Base-by-base conservation (phyloP, 92 coral and sea anemone species). In the Heteractis magnifica region DNA sequence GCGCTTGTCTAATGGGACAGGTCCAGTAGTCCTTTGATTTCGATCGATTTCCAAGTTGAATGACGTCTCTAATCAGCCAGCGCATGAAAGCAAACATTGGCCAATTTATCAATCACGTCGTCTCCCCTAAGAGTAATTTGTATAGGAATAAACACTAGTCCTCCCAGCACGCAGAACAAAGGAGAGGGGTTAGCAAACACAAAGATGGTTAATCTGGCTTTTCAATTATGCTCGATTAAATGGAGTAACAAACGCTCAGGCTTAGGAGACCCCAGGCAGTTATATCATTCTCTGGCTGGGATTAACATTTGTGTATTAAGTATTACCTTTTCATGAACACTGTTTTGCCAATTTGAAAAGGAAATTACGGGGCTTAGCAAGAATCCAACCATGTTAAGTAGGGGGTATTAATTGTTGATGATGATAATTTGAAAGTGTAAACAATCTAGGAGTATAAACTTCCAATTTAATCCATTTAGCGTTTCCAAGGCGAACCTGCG, bases 201-300 rank as follows among this genome's bases (percentile, higher is more conserved):
- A 79, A 85, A 78, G 78, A 78, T 41, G 20, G 65, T 49, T 85
- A 77, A 78, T 75, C 83, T 52, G 20, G 82, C 79, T 59, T 70
- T 85, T 85, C 88, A 85, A 85, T 85, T 85, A 85, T 78, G 65
- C 83, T 77, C 83, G 83, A 85, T 85, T 85, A 78, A 68, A 58
- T 18, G n/a, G 49, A 26, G 55, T 56, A 48, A 20, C 56, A 52
- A 79, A 34, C 56, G 64, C 79, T 77, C 59, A 26, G 48, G 49
- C 5, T 13, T n/a, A 52, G 62, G 19, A 11, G 20, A 8, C 80
- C 34, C 55, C 44, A 10, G 59, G 9, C 44, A 49, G 60, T 72
- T 82, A 72, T 14, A 41, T 51, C 51, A 55, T 70, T 15, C 71
- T 13, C 34, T 75, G 53, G 79, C 41, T 26, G 56, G 65, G 86